Percentiles rank a stretch among this genome's conserved stretches.
Conservation (phyloP, 2,888 invertebrate species). For the Acleris laterana region DNA sequence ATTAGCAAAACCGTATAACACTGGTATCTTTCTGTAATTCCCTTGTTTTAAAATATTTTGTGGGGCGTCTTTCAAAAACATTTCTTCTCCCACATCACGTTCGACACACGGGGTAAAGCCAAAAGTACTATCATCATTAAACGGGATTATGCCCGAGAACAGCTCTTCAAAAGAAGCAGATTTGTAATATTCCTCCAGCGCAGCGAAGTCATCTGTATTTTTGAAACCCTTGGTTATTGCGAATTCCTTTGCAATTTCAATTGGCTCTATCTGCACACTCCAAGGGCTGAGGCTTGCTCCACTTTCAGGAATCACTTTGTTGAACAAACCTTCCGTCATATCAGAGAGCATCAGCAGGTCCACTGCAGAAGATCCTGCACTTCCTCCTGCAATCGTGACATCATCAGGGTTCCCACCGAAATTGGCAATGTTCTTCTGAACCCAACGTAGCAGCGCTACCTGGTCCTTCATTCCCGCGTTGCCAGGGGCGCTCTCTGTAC, state of each 20-base stretch:
- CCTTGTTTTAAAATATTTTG: constrained; percentile 49
- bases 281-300: constrained; percentile 32
- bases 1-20: constrained; percentile 54
- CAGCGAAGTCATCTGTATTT: constrained; percentile 11
- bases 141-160: not conserved
- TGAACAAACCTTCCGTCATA: constrained; percentile 35
- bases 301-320: constrained; percentile 40
- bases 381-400: constrained; percentile 39
- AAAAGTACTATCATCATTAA: constrained; percentile 6
- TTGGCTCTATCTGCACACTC: constrained; percentile 29
- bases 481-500: constrained; percentile 40
- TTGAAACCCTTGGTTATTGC: constrained; percentile 19
- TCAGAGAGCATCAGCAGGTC: constrained; percentile 38
- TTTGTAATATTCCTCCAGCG: constrained; percentile 18
- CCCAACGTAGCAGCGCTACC: constrained; percentile 39
- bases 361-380: constrained; percentile 38
- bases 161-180: constrained; percentile 4
- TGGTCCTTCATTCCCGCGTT: constrained; percentile 43
- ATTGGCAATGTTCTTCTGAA: constrained; percentile 38
- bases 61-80: constrained; percentile 53
- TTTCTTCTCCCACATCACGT: constrained; percentile 39
- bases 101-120: constrained; percentile 28
- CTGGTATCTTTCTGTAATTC: constrained; percentile 49
- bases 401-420: constrained; percentile 41
- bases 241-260: constrained; percentile 22